These are phyloP conservation scores for Andricus curvator DNA, from an alignment of 2,888 invertebrate species.

Conservation along the genomic window DNA sequence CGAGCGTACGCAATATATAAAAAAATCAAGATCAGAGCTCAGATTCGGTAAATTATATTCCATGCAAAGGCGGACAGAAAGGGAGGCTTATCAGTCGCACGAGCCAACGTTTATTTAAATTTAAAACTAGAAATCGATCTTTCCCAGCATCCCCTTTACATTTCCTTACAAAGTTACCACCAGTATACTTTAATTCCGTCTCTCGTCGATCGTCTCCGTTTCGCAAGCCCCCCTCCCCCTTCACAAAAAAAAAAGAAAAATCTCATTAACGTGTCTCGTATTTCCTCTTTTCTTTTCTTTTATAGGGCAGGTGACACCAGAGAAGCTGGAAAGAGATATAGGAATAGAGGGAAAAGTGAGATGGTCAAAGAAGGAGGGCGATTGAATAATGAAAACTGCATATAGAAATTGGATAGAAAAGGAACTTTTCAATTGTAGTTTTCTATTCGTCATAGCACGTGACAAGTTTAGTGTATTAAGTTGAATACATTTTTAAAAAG, in stretches of 20 bases:
- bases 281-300: slow-evolving; percentile 45
- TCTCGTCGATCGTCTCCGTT: slow-evolving; percentile 71
- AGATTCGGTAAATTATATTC: slow-evolving; percentile 42
- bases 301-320: neutral
- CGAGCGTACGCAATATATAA: neutral
- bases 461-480: too few species aligned
- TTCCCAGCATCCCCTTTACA: slow-evolving; percentile 54
- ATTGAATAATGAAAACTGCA: slow-evolving; percentile 16
- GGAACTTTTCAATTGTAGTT: too few species aligned
- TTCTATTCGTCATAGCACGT: neutral
- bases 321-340: neutral
- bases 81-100: slow-evolving; percentile 67
- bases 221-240: slow-evolving; percentile 70
- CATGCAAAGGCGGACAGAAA: slow-evolving; percentile 49
- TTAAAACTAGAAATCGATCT: slow-evolving; percentile 74
- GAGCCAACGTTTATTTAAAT: slow-evolving; percentile 75
- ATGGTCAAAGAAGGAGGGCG: neutral
- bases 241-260: slow-evolving; percentile 71
- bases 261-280: slow-evolving; percentile 75
- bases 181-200: slow-evolving; percentile 67
- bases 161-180: slow-evolving; percentile 47
- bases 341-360: neutral
- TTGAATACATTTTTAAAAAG: too few species aligned
- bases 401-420: neutral
- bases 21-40: slow-evolving; percentile 47